Conservation (phyloP, 2,113 vertebrate species). For the Hemicordylus capensis region DNA sequence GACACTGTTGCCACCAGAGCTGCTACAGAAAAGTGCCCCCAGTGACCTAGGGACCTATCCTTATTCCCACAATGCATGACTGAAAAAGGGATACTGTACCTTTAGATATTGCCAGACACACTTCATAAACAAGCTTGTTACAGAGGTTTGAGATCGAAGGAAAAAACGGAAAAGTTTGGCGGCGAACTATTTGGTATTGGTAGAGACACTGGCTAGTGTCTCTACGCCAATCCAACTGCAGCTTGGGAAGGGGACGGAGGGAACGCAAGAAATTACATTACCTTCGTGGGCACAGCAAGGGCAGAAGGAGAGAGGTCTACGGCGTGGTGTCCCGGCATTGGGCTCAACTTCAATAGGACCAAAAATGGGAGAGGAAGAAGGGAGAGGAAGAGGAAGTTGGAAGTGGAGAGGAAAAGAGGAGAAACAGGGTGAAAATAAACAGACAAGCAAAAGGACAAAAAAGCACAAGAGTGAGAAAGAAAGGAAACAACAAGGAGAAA, state of each 20-base stretch:
- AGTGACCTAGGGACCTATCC: slow-evolving; percentile 27
- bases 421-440: slow-evolving; percentile 74
- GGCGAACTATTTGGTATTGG: slow-evolving; percentile 10
- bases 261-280: slow-evolving; percentile 85
- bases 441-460: slow-evolving; percentile 80
- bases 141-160: slow-evolving; percentile 50
- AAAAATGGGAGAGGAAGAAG: slow-evolving; percentile 73
- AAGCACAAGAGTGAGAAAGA: slow-evolving; percentile 76
- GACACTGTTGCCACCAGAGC: not conserved
- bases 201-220: slow-evolving; percentile 51
- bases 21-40: slow-evolving; percentile 16
- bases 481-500: slow-evolving; percentile 75
- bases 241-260: slow-evolving; percentile 53
- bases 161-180: slow-evolving; percentile 48
- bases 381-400: slow-evolving; percentile 71
- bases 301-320: slow-evolving; percentile 99
- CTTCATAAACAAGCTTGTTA: slow-evolving; percentile 50
- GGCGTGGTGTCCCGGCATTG: slow-evolving; percentile 94
- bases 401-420: slow-evolving; percentile 71
- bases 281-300: slow-evolving; percentile 99
- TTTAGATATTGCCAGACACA: slow-evolving; percentile 65
- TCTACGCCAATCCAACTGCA: slow-evolving; percentile 75
- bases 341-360: slow-evolving; percentile 92
- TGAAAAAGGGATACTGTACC: slow-evolving; percentile 76
- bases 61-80: slow-evolving; percentile 44